Base-by-base conservation (phyloP, 37 sponge, comb jelly and placozoan species). In the Aplysina aerophoba region DNA sequence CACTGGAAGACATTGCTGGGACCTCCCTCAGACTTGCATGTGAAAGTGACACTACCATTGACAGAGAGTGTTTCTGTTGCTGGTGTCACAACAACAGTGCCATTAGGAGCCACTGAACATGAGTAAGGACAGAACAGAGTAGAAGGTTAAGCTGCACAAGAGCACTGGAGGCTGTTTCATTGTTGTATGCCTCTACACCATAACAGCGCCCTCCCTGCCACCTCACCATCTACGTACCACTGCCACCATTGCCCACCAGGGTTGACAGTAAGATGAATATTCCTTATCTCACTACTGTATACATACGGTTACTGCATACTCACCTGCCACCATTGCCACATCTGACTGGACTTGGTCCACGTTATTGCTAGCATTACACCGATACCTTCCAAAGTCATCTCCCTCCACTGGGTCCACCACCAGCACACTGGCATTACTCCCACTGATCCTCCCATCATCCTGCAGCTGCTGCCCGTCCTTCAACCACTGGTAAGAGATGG, bases 21-120 rank as follows among this genome's bases (percentile, higher is more conserved):
- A 11, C 88, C 89, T 55, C 93, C 93, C 30, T n/a, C 20, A 38
- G 85, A 81, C 4, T 78, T 35, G 44, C 93, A 93, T 0, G 30
- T 83, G 22, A 93, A 66, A 21, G 39, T 81, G n/a, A 54, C 74
- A 81, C 3, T 57, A 0, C 35, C 56, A 33, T 60, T 75, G 33
- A 39, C 0, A 53, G 60, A 74, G 0, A 30, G 59, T 41, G 14
- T 55, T 8, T 21, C n/a, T 34, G 30, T 28, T 59, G 22, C 22
- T 53, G 86, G 82, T 50, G 83, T 77, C 16, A 74, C 55, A 4
- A 17, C 85, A 8, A 44, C 50, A 44, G 50, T 44, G 50, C 50
- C 50, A 44, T 11, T 11, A 44, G 50, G 50, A 44, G 50, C 3
- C 50, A 44, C 50, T 44, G 50, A 44, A 44, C 8, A 44, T 3